Evolutionary conservation across 2,113 vertebrate genomes (phyloP).

Genomic region (Leptosomus discolor): DNA sequence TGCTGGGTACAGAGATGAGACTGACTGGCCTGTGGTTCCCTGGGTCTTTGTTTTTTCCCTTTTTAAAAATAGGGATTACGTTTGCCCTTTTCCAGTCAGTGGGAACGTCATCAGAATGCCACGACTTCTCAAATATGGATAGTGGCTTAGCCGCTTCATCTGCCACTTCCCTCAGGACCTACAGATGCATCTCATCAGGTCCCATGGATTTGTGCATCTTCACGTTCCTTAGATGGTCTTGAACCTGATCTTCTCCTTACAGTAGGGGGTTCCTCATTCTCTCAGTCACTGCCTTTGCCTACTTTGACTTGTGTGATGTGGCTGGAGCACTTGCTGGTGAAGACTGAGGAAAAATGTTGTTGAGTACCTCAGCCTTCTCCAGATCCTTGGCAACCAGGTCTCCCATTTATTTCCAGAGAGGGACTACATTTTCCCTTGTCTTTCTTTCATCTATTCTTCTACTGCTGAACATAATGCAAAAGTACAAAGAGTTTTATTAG

Average conservation of each 20-base stretch:
- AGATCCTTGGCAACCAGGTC: background rate
- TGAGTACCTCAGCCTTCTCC: background rate
- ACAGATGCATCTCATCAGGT: too few relatives aligned
- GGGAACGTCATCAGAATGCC: too few relatives aligned
- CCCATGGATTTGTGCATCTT: too few relatives aligned
- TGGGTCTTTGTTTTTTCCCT: too few relatives aligned
- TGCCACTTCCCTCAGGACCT: too few relatives aligned
- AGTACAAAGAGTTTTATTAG: background rate
- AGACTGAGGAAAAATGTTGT: background rate
- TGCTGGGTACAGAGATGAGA: too few relatives aligned
- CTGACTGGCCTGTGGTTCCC: too few relatives aligned
- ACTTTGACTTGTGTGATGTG: background rate
- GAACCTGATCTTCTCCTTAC: background rate
- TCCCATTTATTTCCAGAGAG: background rate
- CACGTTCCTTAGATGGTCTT: too few relatives aligned
- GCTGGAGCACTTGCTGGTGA: background rate
- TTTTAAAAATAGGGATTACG: too few relatives aligned
- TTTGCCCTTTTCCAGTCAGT: too few relatives aligned
- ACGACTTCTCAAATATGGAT: too few relatives aligned
- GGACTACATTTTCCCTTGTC: background rate
- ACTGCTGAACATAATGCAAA: background rate
- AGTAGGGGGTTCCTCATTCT: background rate
- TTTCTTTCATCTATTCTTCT: background rate
- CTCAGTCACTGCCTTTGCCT: background rate
- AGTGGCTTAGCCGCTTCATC: too few relatives aligned